phyloP scores from a whole-genome alignment of 2,113 vertebrate species.

The Baryphthengus martii region DNA sequence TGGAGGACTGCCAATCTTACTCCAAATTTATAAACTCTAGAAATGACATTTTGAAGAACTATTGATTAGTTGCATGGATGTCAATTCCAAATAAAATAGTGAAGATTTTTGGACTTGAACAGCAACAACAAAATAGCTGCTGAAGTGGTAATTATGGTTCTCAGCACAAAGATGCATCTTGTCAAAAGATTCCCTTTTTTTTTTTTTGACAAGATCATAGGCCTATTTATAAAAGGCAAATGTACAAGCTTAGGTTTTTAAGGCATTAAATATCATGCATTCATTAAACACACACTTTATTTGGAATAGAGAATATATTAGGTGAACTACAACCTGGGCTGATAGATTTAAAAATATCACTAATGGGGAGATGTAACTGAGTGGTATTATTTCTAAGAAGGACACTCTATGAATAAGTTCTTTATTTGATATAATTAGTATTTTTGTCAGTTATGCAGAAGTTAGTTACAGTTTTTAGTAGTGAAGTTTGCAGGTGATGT shows the following conservation, averaged over 20 bases:
- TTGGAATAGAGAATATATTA: neutral
- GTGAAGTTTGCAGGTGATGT: neutral
- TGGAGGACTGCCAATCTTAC: neutral
- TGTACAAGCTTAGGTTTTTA: neutral
- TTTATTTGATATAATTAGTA: neutral
- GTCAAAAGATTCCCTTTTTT: neutral
- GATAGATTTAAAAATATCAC: neutral
- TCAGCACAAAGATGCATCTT: neutral
- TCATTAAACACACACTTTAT: neutral
- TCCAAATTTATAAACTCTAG: neutral
- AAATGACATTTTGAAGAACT: neutral
- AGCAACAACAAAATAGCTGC: neutral
- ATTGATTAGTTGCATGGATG: neutral
- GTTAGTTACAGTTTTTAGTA: neutral
- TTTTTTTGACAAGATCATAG: neutral
- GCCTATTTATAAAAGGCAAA: neutral
- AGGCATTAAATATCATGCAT: neutral
- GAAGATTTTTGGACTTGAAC: neutral
- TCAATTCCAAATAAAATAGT: neutral
- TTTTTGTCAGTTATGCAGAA: neutral
- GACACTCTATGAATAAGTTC: neutral
- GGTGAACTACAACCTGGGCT: neutral
- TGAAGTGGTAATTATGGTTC: neutral
- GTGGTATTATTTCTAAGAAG: neutral
- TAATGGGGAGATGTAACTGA: neutral